Conservation (phyloP, 2,888 invertebrate species). For the Tortrix viridana region DNA sequence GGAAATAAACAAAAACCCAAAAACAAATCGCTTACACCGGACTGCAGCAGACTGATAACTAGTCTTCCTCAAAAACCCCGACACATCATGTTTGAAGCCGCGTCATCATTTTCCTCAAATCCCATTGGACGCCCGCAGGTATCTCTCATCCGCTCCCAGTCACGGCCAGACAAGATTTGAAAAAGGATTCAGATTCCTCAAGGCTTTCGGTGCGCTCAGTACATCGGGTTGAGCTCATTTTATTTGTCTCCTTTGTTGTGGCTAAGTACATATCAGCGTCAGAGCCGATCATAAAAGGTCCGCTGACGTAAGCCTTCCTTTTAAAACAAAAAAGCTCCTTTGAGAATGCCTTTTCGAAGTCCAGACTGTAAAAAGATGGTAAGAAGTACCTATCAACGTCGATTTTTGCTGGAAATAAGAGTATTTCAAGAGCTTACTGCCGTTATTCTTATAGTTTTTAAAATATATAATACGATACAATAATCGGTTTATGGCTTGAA, state of each 20-base stretch:
- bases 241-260: conserved; percentile 16
- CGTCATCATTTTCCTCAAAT: background rate
- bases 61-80: background rate
- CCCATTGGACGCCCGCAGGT: background rate
- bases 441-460: too few species aligned
- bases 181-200: background rate
- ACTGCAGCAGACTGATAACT: background rate
- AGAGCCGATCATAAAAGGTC: conserved; percentile 6
- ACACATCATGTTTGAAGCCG: background rate
- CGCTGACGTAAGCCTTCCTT: conserved; percentile 14
- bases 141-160: conserved; percentile 1
- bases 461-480: too few species aligned
- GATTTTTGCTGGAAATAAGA: background rate
- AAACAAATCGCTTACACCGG: too few species aligned
- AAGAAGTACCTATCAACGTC: background rate
- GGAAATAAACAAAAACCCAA: too few species aligned
- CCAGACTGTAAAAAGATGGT: background rate
- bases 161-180: background rate
- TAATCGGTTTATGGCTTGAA: too few species aligned
- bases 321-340: conserved; percentile 12
- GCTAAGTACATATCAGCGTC: conserved; percentile 7
- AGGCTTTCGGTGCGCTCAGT: background rate
- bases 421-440: too few species aligned
- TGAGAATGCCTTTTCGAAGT: background rate
- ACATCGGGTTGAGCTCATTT: conserved; percentile 7